Evolutionary conservation across 53 echinoderm and acorn worm genomes (phyloP).

Genomic region (Crossaster papposus): DNA sequence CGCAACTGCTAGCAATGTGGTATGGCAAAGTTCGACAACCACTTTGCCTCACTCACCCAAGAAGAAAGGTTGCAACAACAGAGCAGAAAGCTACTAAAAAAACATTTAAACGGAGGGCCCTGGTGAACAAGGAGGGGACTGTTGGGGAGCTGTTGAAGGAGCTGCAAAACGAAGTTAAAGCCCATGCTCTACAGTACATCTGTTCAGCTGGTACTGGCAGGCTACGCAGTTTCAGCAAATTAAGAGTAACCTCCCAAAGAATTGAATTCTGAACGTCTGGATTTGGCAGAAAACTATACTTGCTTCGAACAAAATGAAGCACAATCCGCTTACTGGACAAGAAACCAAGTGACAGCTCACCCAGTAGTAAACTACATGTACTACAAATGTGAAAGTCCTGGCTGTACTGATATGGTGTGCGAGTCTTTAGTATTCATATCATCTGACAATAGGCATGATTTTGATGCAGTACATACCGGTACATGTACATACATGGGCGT

Average conservation of each 20-base stretch:
- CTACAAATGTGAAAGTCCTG: conserved; percentile 56
- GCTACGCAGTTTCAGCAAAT: conserved; percentile 47
- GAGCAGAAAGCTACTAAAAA: background rate
- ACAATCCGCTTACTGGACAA: conserved; percentile 64
- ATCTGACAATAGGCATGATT: conserved; percentile 58
- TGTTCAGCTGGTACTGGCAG: conserved; percentile 67
- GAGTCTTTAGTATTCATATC: conserved; percentile 70
- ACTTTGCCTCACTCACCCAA: conserved; percentile 21
- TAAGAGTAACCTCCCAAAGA: conserved; percentile 37
- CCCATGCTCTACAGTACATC: conserved; percentile 1
- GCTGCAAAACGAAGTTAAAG: background rate
- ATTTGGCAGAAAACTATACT: conserved; percentile 65
- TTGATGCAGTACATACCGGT: conserved; percentile 62
- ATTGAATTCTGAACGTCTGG: conserved; percentile 60
- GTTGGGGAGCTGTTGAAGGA: background rate
- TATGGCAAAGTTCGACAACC: conserved; percentile 25
- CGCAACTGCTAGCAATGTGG: conserved; percentile 26
- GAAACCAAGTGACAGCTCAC: conserved; percentile 65
- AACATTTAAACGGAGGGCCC: background rate
- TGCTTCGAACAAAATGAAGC: conserved; percentile 58
- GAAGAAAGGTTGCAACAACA: background rate
- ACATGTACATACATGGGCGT: conserved; percentile 57
- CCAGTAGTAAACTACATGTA: conserved; percentile 66
- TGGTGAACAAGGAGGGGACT: too few species aligned
- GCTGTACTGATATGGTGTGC: conserved; percentile 20